Evolutionary conservation across 2,113 vertebrate genomes (phyloP).

Genomic region (Illadopsis cleaveri): DNA sequence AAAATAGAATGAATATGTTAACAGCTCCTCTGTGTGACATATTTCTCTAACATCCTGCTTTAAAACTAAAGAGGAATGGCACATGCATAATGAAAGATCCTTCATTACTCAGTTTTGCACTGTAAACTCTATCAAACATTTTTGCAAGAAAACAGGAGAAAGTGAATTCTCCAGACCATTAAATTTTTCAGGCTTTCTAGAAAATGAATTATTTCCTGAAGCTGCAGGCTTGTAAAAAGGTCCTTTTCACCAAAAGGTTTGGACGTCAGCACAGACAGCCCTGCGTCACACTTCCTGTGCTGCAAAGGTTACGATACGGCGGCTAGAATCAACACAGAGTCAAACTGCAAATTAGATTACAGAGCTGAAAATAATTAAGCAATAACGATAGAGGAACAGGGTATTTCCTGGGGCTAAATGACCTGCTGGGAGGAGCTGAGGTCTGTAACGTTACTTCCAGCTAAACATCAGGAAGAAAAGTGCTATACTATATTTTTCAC

Average conservation of each 20-base stretch:
- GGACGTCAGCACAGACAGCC: not conserved
- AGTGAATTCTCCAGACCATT: not conserved
- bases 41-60: conserved; percentile 48
- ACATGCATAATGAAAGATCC: conserved; percentile 4
- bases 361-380: conserved; percentile 66
- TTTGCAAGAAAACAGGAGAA: conserved; percentile 8
- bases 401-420: conserved; percentile 57
- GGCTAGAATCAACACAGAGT: conserved; percentile 44
- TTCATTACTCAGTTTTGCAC: conserved; percentile 22
- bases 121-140: conserved; percentile 19
- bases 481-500: not conserved
- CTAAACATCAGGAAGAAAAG: conserved; percentile 30
- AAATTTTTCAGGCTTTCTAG: not conserved
- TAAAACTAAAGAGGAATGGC: conserved; percentile 11
- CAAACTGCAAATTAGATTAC: conserved; percentile 63
- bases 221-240: not conserved
- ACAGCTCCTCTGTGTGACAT: conserved; percentile 53
- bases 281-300: not conserved
- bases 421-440: conserved; percentile 45
- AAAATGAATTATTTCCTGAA: not conserved
- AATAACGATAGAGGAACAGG: conserved; percentile 9
- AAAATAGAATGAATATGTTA: conserved; percentile 62
- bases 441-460: conserved; percentile 31
- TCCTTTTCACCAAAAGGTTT: not conserved
- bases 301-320: not conserved